Evolutionary conservation across 2,888 invertebrate genomes (phyloP), one percentile per base, ranked within the genome.

Genomic region (Trachelus tabidus): DNA sequence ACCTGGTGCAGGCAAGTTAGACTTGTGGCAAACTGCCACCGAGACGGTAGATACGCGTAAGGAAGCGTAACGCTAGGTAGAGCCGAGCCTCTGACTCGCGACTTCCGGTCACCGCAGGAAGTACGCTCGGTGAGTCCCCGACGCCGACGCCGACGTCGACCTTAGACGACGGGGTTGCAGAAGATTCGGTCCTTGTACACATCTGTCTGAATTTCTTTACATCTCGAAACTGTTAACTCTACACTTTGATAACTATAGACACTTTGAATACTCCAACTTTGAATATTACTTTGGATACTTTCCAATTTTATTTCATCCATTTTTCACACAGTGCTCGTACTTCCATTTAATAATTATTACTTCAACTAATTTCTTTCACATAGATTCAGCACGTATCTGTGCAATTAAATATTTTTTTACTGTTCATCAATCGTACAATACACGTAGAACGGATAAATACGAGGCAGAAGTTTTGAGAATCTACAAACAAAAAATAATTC

Each of bases 21-120:
- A 40, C 33, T 69, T 30, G 69, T 31, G 31, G 84, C 86, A 87
- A 89, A 88, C 87, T 87, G 89, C 87, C 83, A 84, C 84, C 82
- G 87, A 83, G 84, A 87, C 87, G 86, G 88, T 85, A 86, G 88
- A 87, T 86, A 87, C 87, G 87, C 89, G 88, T 89, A 89, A 89
- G 91, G 91, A 90, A 91, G 91, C 91, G 91, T 90, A 90, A 91
- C 91, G 91, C 88, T 69, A 33, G 33, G 87, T 89, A 88, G 87
- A 89, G 89, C 89, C 90, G 89, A 86, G 90, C 89, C 90, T 90
- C 89, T 89, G 91, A 90, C 90, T 91, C 90, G 91, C 91, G 90
- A 91, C 90, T 91, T 91, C 91, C 91, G 91, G 91, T 91, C 91
- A 90, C 88, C 83, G 87, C 90, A 90, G 91, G 91, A 91, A 91